Percentiles rank a stretch among this genome's conserved stretches.
These are phyloP conservation scores for Blastomussa wellsi DNA, from an alignment of 92 coral and sea anemone genomes.

Conservation along the genomic window DNA sequence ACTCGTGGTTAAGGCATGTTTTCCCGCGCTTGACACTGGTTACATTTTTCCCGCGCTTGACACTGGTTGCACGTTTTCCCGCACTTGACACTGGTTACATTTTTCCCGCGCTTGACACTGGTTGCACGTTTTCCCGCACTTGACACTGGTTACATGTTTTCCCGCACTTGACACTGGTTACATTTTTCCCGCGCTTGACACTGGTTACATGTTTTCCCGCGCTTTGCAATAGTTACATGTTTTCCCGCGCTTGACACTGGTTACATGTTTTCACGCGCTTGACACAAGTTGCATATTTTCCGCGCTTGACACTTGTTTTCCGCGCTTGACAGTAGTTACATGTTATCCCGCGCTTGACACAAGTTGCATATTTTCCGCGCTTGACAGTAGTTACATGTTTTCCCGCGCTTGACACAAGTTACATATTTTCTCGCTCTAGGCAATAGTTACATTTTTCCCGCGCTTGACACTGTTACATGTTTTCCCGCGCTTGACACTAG, in stretches of 20 bases:
- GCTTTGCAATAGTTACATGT: neutral
- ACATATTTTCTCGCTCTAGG: neutral
- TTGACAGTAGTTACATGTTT: neutral
- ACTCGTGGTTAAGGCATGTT: neutral
- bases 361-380: no score
- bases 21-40: slow-evolving; percentile 5
- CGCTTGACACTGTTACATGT: no score
- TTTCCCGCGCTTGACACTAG: neutral
- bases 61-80: neutral
- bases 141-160: no score
- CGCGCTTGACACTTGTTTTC: no score
- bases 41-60: neutral
- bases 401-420: neutral
- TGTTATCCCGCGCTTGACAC: no score
- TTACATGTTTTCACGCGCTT: slow-evolving; percentile 14
- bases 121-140: no score
- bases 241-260: slow-evolving; percentile 7
- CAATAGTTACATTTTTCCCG: no score
- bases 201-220: neutral
- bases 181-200: no score
- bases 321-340: neutral
- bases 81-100: neutral
- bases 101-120: no score
- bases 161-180: neutral
- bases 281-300: neutral